A percentile compares a stretch with the other conserved stretches of the same genome.
Conservation (phyloP, 2,797 vertebrate genomes). For the Lutjanus campechanus region DNA sequence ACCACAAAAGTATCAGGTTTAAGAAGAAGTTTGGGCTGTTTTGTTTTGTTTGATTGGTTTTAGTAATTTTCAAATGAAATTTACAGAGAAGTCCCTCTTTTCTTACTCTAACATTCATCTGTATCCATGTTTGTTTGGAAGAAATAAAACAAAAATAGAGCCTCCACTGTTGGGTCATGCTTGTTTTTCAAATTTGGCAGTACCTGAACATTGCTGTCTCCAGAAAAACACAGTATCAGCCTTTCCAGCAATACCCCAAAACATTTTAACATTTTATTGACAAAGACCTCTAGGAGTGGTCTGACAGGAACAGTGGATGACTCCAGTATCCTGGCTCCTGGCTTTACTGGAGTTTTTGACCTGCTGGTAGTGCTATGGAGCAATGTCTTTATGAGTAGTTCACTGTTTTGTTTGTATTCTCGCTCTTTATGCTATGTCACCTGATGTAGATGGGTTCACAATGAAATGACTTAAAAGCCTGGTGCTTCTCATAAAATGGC, state of each 20-base stretch:
- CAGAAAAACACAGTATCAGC: neutral
- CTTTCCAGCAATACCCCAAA: neutral
- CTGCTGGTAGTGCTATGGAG: no score
- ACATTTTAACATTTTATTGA: neutral
- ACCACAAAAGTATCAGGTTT: neutral
- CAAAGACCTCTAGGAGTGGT: neutral
- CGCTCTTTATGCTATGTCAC: no score
- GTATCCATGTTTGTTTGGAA: neutral
- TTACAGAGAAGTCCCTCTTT: neutral
- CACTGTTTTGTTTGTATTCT: no score
- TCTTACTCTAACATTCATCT: neutral
- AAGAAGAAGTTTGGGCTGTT: neutral
- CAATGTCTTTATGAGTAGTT: no score
- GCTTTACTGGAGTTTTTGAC: no score
- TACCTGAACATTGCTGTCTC: no score
- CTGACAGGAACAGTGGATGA: neutral
- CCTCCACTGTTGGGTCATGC: neutral
- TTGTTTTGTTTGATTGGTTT: neutral
- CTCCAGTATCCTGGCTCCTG: neutral
- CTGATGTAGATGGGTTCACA: no score
- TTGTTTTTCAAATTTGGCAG: neutral
- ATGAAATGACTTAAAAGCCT: no score
- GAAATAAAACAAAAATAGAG: neutral
- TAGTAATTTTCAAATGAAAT: neutral
- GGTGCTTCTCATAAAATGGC: no score